Evolutionary conservation across 2,113 vertebrate genomes (phyloP).

Genomic region (Indri indri): DNA sequence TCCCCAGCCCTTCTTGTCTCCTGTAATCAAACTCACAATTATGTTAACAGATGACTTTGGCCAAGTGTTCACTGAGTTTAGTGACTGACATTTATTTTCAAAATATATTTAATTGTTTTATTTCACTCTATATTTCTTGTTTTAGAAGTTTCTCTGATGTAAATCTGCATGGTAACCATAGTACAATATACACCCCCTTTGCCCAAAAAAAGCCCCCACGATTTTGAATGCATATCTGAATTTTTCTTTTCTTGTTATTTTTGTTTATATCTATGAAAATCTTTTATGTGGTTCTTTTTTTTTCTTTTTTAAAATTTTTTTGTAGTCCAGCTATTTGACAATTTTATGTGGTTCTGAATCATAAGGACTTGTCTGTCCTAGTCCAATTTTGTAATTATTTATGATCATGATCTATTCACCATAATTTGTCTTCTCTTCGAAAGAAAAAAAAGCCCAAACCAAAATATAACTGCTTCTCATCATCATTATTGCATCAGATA

Average conservation of each 20-base stretch:
- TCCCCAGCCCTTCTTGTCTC: background rate
- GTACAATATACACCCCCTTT: background rate
- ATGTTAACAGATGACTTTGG: background rate
- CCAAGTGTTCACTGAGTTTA: background rate
- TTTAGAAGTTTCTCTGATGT: slow-evolving; percentile 17
- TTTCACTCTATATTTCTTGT: background rate
- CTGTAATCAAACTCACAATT: background rate
- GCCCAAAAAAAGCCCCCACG: background rate
- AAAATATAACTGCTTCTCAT: slow-evolving; percentile 6
- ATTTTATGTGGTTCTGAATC: slow-evolving; percentile 49
- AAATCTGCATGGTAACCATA: background rate
- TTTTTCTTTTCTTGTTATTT: slow-evolving; percentile 36
- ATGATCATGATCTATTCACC: slow-evolving; percentile 28
- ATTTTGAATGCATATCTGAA: slow-evolving; percentile 18
- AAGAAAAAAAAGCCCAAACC: background rate
- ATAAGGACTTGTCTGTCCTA: background rate
- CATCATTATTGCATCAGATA: slow-evolving; percentile 15
- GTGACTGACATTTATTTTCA: slow-evolving; percentile 37
- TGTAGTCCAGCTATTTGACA: too few relatives aligned
- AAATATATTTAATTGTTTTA: slow-evolving; percentile 32
- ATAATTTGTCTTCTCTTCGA: slow-evolving; percentile 18
- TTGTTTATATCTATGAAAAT: slow-evolving; percentile 44
- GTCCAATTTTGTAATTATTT: slow-evolving; percentile 42
- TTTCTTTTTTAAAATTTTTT: too few relatives aligned
- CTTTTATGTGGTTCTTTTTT: slow-evolving; percentile 25